A percentile compares a stretch with the other conserved stretches of the same genome.
Conservation (phyloP, 2,888 invertebrate genomes). For the Drosophila paucipuncta region DNA sequence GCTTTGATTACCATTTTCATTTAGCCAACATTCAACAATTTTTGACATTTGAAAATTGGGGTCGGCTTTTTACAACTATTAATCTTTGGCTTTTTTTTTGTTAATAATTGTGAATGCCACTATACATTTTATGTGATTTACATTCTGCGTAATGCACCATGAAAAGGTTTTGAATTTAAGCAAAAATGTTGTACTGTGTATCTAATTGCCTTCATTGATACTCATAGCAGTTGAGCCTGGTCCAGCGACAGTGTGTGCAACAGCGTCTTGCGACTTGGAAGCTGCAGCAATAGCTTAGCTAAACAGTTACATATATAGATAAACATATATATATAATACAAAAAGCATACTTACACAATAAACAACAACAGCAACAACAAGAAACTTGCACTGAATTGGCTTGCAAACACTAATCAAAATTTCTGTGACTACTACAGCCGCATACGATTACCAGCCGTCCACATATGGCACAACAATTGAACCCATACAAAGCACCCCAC, state of each 20-base stretch:
- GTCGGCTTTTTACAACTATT: not conserved
- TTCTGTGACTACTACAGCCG: constrained; percentile 79
- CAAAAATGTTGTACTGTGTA: not conserved
- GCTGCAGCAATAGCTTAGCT: constrained; percentile 7
- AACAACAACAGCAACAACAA: constrained; percentile 13
- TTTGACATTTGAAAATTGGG: not conserved
- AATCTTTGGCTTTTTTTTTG: not conserved
- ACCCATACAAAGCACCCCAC: constrained; percentile 73
- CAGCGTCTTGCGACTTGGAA: constrained; percentile 6
- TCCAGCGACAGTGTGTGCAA: constrained; percentile 1
- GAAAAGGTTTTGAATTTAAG: not conserved
- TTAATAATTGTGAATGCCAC: no score
- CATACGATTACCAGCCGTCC: constrained; percentile 85
- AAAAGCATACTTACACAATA: not conserved
- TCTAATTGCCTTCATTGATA: constrained; percentile 26
- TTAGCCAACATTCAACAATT: not conserved
- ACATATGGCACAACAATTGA: constrained; percentile 83
- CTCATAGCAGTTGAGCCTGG: constrained; percentile 24
- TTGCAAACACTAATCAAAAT: constrained; percentile 70
- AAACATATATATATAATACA: not conserved
- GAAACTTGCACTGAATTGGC: constrained; percentile 56
- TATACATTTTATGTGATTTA: not conserved
- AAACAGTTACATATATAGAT: constrained; percentile 6
- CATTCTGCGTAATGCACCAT: not conserved
- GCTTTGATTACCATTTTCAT: not conserved